Conservation (phyloP, 2,888 invertebrate genomes). For the Orthosia cruda region DNA sequence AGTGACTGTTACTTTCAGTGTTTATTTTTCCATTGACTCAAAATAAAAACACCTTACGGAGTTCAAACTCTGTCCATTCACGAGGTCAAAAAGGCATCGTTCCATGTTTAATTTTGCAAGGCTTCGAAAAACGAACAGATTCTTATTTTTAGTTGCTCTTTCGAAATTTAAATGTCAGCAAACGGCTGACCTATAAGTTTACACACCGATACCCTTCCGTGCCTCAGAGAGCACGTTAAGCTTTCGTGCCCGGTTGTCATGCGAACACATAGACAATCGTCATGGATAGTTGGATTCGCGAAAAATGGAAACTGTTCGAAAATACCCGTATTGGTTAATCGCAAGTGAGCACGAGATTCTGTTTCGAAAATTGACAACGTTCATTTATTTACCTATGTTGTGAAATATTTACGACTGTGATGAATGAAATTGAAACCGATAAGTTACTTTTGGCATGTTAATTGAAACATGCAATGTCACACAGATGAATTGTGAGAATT, state of each 20-base stretch:
- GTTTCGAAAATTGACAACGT: background rate
- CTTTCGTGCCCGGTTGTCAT: constrained; percentile 17
- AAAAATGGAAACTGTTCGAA: background rate
- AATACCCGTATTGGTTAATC: background rate
- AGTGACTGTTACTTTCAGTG: background rate
- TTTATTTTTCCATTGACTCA: no score
- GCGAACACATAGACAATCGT: constrained; percentile 11
- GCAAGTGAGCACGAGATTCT: background rate
- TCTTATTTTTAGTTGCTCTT: constrained; percentile 55
- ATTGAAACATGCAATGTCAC: no score
- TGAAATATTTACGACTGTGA: no score
- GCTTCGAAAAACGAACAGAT: constrained; percentile 15
- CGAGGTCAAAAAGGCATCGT: background rate
- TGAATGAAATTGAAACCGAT: no score
- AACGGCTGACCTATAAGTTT: constrained; percentile 53
- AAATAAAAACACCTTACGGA: background rate
- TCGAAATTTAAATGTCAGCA: constrained; percentile 56
- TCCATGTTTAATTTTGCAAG: background rate
- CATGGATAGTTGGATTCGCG: background rate
- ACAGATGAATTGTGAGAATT: no score
- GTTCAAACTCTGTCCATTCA: background rate
- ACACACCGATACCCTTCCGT: constrained; percentile 46
- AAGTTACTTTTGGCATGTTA: no score
- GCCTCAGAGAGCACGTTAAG: constrained; percentile 47
- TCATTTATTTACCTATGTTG: no score